Evolutionary conservation across 2,113 vertebrate species (phyloP).

Genomic region (Lonchura striata): DNA sequence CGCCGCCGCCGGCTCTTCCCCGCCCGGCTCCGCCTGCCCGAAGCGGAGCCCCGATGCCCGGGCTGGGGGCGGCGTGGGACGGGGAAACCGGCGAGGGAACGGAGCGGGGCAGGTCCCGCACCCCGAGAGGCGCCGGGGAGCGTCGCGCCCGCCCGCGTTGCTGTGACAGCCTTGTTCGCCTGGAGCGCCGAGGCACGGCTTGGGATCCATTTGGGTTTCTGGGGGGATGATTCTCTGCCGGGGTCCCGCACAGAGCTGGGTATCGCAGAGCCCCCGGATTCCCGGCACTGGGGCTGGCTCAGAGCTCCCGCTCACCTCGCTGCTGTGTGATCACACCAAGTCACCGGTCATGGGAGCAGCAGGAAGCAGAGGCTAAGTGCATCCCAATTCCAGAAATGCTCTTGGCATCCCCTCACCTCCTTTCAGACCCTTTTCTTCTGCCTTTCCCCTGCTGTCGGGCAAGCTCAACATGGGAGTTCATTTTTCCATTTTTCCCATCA

Average conservation of each 20-base stretch:
- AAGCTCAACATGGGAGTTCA: fast-evolving
- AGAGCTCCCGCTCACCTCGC: not conserved
- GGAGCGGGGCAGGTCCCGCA: not conserved
- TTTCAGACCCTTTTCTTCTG: not conserved
- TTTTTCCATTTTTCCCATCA: not conserved
- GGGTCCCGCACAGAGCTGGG: fast-evolving
- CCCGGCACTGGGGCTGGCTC: not conserved
- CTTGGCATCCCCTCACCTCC: fast-evolving
- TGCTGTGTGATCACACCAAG: not conserved
- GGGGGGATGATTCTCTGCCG: not conserved
- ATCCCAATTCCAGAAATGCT: not conserved
- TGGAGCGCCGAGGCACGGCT: not conserved
- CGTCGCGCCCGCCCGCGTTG: fast-evolving
- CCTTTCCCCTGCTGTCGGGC: fast-evolving
- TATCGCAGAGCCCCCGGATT: not conserved
- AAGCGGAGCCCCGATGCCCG: too few species aligned
- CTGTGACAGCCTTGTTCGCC: fast-evolving
- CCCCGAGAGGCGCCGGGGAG: not conserved
- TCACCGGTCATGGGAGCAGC: slow-evolving; percentile 35
- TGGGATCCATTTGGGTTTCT: not conserved
- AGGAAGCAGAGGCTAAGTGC: not conserved
- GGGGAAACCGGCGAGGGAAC: not conserved
- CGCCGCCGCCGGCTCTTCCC: not conserved
- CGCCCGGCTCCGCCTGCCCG: not conserved
- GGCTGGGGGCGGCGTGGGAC: not conserved